Evolutionary conservation across 2,888 invertebrate genomes (phyloP).

Genomic region (Cerceris rybyensis): DNA sequence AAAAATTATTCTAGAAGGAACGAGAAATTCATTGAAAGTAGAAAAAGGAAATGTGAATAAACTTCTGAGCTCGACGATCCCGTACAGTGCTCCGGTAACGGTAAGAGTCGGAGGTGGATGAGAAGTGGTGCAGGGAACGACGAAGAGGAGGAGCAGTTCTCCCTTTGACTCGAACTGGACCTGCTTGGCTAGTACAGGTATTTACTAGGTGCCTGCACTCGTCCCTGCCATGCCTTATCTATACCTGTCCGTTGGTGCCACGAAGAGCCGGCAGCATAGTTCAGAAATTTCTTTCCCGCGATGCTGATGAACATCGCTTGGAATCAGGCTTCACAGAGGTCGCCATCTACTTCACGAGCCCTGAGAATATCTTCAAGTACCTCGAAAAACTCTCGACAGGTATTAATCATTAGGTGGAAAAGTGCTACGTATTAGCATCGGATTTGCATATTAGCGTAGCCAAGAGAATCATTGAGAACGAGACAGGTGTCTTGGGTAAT

Average conservation of each 20-base stretch:
- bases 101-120: conserved; percentile 65
- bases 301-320: conserved; percentile 60
- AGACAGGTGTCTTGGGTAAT: conserved; percentile 52
- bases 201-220: conserved; percentile 70
- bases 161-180: conserved; percentile 69
- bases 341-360: conserved; percentile 59
- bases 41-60: conserved; percentile 64
- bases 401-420: conserved; percentile 61
- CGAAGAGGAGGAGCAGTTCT: conserved; percentile 54
- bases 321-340: conserved; percentile 58
- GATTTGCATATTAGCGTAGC: conserved; percentile 61
- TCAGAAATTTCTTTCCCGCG: conserved; percentile 60
- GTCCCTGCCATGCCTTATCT: conserved; percentile 37
- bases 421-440: conserved; percentile 62
- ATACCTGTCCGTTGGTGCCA: conserved; percentile 43
- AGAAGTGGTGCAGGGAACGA: conserved; percentile 31
- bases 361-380: conserved; percentile 10
- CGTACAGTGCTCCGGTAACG: conserved; percentile 66
- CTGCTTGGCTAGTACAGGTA: conserved; percentile 75
- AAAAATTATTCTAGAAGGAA: conserved; percentile 10
- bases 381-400: conserved; percentile 33
- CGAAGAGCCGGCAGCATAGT: conserved; percentile 65
- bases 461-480: conserved; percentile 42
- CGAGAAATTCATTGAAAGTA: conserved; percentile 36
- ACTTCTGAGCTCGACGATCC: conserved; percentile 37